Evolutionary conservation across 2,797 vertebrate genomes (phyloP), one percentile per base, ranked within the genome.

Genomic region (Neosilurus hyrtlii): DNA sequence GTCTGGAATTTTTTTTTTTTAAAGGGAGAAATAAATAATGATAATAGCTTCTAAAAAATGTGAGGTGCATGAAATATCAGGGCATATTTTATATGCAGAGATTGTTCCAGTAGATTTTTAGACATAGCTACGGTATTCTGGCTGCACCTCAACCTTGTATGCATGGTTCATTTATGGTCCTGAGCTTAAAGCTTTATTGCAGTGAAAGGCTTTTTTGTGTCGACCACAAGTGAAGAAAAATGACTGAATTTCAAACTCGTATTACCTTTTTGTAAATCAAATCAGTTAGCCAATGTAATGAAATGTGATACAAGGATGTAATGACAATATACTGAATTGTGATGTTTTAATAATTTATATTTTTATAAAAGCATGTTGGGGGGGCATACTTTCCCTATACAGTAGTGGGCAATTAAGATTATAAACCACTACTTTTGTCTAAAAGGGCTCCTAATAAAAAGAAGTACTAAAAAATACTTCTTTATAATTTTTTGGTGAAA

Each of bases 71-170:
- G 35, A 61, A 57, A n/a, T 49, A 16, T 61, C 15, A 24, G 56
- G 22, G 43, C 30, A 24, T 77, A 77, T 61, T 61, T 77, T 62
- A 62, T 24, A 37, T 77, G 11, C 14, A 14, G 37, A 9, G 57
- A 61, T 77, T 62, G 35, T 24, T 77, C 74, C 74, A 77, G 71
- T 30, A 30, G 51, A 56, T 73, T 56, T 71, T 73, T 56, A 56
- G 71, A 30, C 52, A 73, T 56, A 73, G 26, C 9, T 30, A 43
- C 4, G 8, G 15, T 52, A 30, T 11, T 56, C 54, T 73, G 71
- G 71, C 71, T 73, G 24, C 16, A 54, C 16, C 52, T 73, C 71
- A 73, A 56, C 9, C 24, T 73, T 56, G 51, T 16, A n/a, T 8
- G 43, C 22, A 51, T 24, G 70, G n/a, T 73, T 73, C 49, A 73